Evolutionary conservation across 2,888 invertebrate genomes (phyloP).

Genomic region (Synanthedon vespiformis): DNA sequence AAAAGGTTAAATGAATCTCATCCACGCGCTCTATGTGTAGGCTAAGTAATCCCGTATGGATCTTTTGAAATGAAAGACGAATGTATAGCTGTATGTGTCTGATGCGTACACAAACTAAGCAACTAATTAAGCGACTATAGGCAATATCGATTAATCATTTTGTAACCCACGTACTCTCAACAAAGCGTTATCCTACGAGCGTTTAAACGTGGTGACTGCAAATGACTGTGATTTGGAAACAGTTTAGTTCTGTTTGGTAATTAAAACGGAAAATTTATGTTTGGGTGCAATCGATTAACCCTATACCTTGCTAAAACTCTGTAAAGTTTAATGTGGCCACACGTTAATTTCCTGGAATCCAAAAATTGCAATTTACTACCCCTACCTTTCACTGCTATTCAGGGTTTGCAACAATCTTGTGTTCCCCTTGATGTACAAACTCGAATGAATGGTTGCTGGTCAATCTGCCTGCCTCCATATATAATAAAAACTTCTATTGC

Average conservation of each 20-base stretch:
- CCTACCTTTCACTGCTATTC: no score
- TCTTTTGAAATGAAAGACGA: neutral
- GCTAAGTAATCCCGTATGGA: neutral
- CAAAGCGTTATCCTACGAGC: conserved; percentile 35
- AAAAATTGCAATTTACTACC: no score
- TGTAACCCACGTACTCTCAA: conserved; percentile 49
- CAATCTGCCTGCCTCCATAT: no score
- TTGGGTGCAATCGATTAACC: neutral
- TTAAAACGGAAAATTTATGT: neutral
- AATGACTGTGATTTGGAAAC: neutral
- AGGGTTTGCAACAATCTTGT: no score
- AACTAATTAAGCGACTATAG: conserved; percentile 48
- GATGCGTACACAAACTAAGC: conserved; percentile 24
- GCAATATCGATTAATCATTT: conserved; percentile 55
- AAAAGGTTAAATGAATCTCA: no score
- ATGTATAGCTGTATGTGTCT: conserved; percentile 22
- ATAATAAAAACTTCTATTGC: no score
- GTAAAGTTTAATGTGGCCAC: no score
- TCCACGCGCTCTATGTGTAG: no score
- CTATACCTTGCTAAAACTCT: neutral
- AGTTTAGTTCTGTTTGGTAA: neutral
- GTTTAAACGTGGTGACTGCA: conserved; percentile 7
- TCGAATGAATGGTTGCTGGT: no score
- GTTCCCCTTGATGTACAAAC: no score
- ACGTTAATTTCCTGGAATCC: no score